These are phyloP conservation scores for Pachypanchax playfairii DNA, from an alignment of 2,113 vertebrate species.

Conservation along the genomic window DNA sequence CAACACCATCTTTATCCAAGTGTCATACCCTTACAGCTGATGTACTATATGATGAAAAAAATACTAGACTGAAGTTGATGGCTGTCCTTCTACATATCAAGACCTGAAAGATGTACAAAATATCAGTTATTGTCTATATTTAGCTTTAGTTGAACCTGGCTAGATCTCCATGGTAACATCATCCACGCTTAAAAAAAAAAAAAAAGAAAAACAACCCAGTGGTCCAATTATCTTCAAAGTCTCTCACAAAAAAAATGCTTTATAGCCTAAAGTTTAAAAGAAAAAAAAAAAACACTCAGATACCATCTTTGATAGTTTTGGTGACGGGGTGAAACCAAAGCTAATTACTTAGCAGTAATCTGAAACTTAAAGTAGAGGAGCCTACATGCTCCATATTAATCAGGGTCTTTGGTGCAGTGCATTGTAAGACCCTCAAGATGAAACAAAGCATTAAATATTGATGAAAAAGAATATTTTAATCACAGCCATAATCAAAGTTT, in stretches of 20 bases:
- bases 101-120: no score
- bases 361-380: conserved; percentile 50
- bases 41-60: no score
- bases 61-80: no score
- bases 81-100: no score
- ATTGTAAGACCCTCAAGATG: conserved; percentile 64
- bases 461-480: conserved; percentile 72
- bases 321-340: conserved; percentile 46
- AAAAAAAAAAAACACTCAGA: conserved; percentile 41
- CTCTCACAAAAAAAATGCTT: conserved; percentile 17
- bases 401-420: conserved; percentile 40
- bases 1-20: no score
- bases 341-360: conserved; percentile 59
- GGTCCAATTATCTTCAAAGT: background rate
- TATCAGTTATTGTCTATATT: no score
- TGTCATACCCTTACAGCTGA: no score
- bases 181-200: no score
- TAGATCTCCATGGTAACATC: no score
- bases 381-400: conserved; percentile 63
- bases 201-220: conserved; percentile 1
- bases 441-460: conserved; percentile 70
- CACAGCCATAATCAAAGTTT: conserved; percentile 60
- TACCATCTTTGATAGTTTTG: conserved; percentile 46
- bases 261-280: conserved; percentile 21
- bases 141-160: no score